phyloP scores from a whole-genome alignment of 2,797 vertebrate genomes.

The Parauchenoglanis punctatus region DNA sequence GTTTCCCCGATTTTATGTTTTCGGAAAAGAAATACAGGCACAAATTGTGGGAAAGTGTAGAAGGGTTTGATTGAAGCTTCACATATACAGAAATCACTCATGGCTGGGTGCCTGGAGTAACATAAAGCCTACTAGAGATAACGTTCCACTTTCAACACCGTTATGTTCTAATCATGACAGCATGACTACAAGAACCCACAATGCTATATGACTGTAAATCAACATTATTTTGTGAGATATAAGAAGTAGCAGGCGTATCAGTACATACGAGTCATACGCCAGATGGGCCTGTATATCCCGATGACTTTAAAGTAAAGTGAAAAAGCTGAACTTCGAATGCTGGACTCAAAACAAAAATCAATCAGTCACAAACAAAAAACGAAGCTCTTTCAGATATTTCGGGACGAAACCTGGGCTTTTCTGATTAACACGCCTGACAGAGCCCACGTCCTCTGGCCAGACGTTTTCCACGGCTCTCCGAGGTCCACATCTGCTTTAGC shows the following conservation, averaged over 20 bases:
- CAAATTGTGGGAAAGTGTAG: neutral
- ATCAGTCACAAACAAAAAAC: neutral
- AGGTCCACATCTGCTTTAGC: slow-evolving; percentile 73
- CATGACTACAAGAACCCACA: neutral
- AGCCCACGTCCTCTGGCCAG: slow-evolving; percentile 76
- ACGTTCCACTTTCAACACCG: neutral
- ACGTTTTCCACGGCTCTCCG: slow-evolving; percentile 75
- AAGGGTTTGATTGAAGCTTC: neutral
- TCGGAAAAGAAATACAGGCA: neutral
- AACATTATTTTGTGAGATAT: neutral
- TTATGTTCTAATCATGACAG: neutral
- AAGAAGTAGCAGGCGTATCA: neutral
- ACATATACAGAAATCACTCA: neutral
- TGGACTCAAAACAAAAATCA: neutral
- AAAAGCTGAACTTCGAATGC: neutral
- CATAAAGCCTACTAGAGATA: too few relatives aligned
- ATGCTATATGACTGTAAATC: neutral
- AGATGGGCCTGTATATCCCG: slow-evolving; percentile 31
- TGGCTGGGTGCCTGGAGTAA: neutral
- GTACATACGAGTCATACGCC: slow-evolving; percentile 18
- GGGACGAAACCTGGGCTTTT: slow-evolving; percentile 69
- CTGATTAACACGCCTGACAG: slow-evolving; percentile 81
- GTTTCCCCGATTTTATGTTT: too few relatives aligned
- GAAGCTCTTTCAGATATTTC: neutral
- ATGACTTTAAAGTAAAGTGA: slow-evolving; percentile 20